Percentiles rank a stretch among this genome's conserved stretches.
Evolutionary conservation across 2,888 invertebrate genomes (phyloP).

Genomic region (Rhynchonema sp.): DNA sequence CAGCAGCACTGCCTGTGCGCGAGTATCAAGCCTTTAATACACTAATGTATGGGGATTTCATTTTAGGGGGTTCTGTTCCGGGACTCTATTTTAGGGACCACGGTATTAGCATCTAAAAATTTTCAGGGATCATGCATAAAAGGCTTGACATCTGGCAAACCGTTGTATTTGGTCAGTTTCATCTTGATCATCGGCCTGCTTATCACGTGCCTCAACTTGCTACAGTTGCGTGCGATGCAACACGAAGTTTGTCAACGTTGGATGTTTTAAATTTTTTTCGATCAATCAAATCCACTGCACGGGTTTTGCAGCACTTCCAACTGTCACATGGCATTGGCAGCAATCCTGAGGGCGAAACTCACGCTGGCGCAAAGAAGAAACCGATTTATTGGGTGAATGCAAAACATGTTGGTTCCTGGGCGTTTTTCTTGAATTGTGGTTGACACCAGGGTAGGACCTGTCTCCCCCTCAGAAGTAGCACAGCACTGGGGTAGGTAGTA

Average conservation of each 20-base stretch:
- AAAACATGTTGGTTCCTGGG: constrained; percentile 14
- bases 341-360: background rate
- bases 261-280: no score
- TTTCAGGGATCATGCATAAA: no score
- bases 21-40: no score
- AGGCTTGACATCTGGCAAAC: background rate
- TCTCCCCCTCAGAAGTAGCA: no score
- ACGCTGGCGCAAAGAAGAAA: background rate
- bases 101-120: no score
- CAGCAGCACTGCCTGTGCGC: no score
- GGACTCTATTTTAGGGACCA: no score
- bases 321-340: background rate
- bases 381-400: constrained; percentile 16
- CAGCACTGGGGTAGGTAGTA: background rate
- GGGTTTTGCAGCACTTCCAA: background rate
- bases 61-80: no score
- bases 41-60: no score
- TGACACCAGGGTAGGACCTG: no score
- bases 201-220: constrained; percentile 1
- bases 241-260: background rate
- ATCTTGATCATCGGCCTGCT: constrained; percentile 1
- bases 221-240: constrained; percentile 4
- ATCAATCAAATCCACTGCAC: no score
- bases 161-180: constrained; percentile 2
- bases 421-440: background rate